A percentile compares a stretch with the other conserved stretches of the same genome.
Evolutionary conservation across 2,888 invertebrate species (phyloP).

Genomic region (Acronicta leporina): DNA sequence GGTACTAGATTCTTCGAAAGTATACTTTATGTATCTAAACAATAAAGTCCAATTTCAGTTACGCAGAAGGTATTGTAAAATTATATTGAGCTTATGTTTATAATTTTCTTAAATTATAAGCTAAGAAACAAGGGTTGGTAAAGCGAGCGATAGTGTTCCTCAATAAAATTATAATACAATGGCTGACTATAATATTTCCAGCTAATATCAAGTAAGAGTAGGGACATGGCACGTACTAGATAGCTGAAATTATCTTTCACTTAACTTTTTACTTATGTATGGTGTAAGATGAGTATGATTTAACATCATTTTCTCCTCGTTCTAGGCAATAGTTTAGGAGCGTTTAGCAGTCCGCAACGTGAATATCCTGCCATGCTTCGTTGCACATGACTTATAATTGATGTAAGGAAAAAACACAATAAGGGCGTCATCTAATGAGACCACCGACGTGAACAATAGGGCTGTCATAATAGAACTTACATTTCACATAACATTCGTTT

Average conservation of each 20-base stretch:
- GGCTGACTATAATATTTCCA: constrained; percentile 39
- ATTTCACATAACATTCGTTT: neutral
- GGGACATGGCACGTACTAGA: constrained; percentile 37
- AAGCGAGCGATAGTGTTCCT: constrained; percentile 3
- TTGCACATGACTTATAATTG: constrained; percentile 70
- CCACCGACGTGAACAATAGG: constrained; percentile 72
- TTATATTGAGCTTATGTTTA: neutral
- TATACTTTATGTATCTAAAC: too few species aligned
- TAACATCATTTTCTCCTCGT: constrained; percentile 59
- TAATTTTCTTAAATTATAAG: neutral
- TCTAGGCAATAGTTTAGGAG: constrained; percentile 68
- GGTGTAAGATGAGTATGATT: constrained; percentile 42
- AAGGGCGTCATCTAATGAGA: constrained; percentile 80
- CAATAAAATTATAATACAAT: constrained; percentile 49
- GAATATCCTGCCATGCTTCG: constrained; percentile 56
- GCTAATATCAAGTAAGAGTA: constrained; percentile 39
- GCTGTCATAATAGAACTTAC: constrained; percentile 45
- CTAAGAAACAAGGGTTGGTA: neutral
- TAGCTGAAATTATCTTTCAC: constrained; percentile 57
- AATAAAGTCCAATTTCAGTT: too few species aligned
- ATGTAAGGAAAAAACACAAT: constrained; percentile 66
- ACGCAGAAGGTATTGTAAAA: too few species aligned
- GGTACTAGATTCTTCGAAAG: too few species aligned
- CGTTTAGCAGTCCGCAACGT: constrained; percentile 64
- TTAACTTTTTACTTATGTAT: constrained; percentile 39